Percentiles rank a stretch among this genome's conserved stretches.
Evolutionary conservation across 2,888 invertebrate species (phyloP).

Genomic region (Melieria omissa): DNA sequence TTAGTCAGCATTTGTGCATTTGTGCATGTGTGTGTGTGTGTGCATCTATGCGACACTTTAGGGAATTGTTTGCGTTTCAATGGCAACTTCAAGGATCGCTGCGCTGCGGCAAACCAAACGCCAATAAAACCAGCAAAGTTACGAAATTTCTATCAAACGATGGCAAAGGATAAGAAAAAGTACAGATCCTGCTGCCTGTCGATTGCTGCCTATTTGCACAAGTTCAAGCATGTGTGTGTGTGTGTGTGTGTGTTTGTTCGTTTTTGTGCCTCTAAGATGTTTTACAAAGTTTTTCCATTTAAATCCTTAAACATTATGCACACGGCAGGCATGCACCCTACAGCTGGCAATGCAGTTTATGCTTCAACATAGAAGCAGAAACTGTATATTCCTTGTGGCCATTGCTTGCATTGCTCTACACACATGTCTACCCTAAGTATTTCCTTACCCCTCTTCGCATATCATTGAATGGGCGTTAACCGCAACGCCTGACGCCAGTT

Average conservation of each 20-base stretch:
- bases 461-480: constrained; percentile 15
- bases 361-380: not conserved
- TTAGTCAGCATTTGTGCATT: not conserved
- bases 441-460: not conserved
- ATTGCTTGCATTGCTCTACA: not conserved
- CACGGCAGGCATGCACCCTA: constrained; percentile 14
- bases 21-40: too few relatives aligned
- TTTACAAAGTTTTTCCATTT: constrained; percentile 50
- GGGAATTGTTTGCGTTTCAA: constrained; percentile 25
- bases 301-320: constrained; percentile 47
- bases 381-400: too few relatives aligned
- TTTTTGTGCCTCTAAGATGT: constrained; percentile 12
- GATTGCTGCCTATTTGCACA: too few relatives aligned
- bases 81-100: constrained; percentile 20
- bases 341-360: not conserved
- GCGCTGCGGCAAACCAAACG: constrained; percentile 16
- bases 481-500: constrained; percentile 14
- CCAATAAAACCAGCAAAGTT: constrained; percentile 16
- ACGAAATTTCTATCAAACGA: not conserved
- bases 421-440: not conserved
- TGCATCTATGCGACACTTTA: constrained; percentile 6
- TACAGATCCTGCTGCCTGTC: too few relatives aligned
- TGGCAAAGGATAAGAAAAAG: too few relatives aligned
- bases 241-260: constrained; percentile 1
- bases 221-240: too few relatives aligned